A percentile compares a stretch with the other conserved stretches of the same genome.
Conservation (phyloP, 2,797 vertebrate species). For the Morelia viridis region DNA sequence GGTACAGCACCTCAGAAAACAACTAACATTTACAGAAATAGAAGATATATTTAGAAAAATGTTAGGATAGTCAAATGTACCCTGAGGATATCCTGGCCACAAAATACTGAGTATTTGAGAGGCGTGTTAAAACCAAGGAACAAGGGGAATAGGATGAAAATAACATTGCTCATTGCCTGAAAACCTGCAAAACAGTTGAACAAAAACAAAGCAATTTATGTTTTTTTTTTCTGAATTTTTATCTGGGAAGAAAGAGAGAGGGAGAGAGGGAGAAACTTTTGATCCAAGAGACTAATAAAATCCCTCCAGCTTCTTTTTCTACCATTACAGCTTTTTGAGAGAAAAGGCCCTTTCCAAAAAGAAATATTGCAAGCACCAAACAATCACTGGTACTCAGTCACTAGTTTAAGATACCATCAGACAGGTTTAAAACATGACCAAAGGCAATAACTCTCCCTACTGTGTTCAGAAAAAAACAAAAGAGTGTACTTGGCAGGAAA, state of each 20-base stretch:
- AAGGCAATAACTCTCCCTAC: conserved; percentile 49
- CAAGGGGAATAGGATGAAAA: not conserved
- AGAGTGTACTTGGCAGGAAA: conserved; percentile 35
- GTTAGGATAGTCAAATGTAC: not conserved
- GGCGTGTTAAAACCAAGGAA: not conserved
- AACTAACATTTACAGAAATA: not conserved
- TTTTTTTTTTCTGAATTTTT: not conserved
- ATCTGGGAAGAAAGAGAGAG: not conserved
- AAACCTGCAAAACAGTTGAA: not conserved
- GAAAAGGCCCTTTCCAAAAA: conserved; percentile 25
- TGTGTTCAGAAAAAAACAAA: conserved; percentile 16
- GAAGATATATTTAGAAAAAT: not conserved
- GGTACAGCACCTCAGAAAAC: not conserved
- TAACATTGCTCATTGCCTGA: not conserved
- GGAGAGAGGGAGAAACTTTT: not conserved
- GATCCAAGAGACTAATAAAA: conserved; percentile 46
- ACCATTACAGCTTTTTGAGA: conserved; percentile 16
- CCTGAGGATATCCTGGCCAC: not conserved
- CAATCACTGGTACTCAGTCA: conserved; percentile 37
- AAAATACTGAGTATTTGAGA: not conserved
- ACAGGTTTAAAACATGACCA: conserved; percentile 51
- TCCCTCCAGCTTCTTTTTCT: conserved; percentile 5
- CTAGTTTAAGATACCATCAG: conserved; percentile 45
- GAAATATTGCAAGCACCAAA: conserved; percentile 13
- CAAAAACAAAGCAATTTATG: not conserved